Percentiles rank a stretch among this genome's conserved stretches.
These are phyloP conservation scores for Cordilura impudica DNA, from an alignment of 2,888 invertebrate genomes.

Conservation along the genomic window DNA sequence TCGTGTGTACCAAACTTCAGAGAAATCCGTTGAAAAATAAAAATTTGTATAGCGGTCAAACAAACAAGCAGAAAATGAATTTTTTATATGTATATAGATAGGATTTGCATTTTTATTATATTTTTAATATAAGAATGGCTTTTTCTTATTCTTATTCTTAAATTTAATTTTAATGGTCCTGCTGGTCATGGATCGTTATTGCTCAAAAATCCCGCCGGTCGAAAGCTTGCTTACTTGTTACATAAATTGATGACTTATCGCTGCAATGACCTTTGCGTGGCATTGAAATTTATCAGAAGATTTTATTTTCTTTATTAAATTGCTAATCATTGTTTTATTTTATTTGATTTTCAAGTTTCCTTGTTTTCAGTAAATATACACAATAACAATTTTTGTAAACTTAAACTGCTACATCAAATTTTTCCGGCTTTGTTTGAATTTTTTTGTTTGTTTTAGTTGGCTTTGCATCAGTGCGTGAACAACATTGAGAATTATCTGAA, in stretches of 20 bases:
- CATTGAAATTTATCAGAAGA: slow-evolving; percentile 83
- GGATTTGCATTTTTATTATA: too few species aligned
- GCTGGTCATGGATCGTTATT: slow-evolving; percentile 90
- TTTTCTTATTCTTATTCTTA: too few species aligned
- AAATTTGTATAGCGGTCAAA: too few species aligned
- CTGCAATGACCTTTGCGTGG: slow-evolving; percentile 84
- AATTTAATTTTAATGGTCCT: slow-evolving; percentile 82
- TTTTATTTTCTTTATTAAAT: neutral
- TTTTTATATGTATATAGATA: too few species aligned
- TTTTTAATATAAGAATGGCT: too few species aligned
- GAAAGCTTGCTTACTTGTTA: slow-evolving; percentile 83
- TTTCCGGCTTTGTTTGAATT: neutral
- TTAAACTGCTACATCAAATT: neutral
- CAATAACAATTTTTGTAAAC: neutral
- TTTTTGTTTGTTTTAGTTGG: neutral
- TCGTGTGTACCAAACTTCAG: too few species aligned
- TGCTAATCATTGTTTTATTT: neutral
- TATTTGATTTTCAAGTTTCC: neutral
- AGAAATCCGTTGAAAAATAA: too few species aligned
- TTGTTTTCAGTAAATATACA: neutral
- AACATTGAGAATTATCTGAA: neutral
- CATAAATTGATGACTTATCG: slow-evolving; percentile 84
- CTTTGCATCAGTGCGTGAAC: neutral
- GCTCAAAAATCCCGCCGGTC: slow-evolving; percentile 84
- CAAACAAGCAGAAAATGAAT: too few species aligned